Evolutionary conservation across 2,888 invertebrate species (phyloP), one percentile per base, ranked within the genome.

Genomic region (Calephelis perditalis): DNA sequence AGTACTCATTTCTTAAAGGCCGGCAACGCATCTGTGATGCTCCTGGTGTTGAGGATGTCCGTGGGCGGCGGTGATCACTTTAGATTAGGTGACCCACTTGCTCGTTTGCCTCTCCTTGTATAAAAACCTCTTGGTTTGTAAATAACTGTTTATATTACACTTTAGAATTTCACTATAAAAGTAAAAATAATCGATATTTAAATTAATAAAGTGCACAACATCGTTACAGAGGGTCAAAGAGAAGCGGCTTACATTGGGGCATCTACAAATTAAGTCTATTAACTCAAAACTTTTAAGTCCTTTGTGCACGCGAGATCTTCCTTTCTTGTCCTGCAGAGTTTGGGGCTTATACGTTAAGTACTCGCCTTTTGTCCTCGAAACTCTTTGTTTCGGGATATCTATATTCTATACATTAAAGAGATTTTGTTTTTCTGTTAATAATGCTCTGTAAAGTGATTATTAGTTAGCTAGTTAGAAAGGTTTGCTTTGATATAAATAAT

Each of bases 251-350:
- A 87, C 73, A 73, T 68, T 70, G 75, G 78, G 74, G 77, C 78
- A 82, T 81, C 86, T 86, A 83, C 87, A 89, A 87, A 88, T 89
- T 89, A 90, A 90, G 88, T 86, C 88, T 84, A 89, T 88, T 87
- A 85, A 86, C 75, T 83, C 80, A 80, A 26, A 88, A 90, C 85
- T 88, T 90, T 89, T 88, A 88, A 88, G 89, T 87, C 90, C 86
- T 75, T 77, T 78, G 73, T 77, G 79, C 82, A 81, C 82, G 80
- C 52, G 52, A 83, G 84, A 87, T 86, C 81, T 85, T 84, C 85
- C 84, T 82, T 87, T 87, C 89, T 90, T 89, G 86, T 81, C 77
- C 78, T 70, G 71, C 73, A 60, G 82, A 86, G 82, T 88, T 86
- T 74, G 82, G 76, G 76, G 89, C 84, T 90, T 89, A 89, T 77